Percentiles rank a stretch among this genome's conserved stretches.
Conservation (phyloP, 2,797 vertebrate species). For the Notamacropus eugenii region DNA sequence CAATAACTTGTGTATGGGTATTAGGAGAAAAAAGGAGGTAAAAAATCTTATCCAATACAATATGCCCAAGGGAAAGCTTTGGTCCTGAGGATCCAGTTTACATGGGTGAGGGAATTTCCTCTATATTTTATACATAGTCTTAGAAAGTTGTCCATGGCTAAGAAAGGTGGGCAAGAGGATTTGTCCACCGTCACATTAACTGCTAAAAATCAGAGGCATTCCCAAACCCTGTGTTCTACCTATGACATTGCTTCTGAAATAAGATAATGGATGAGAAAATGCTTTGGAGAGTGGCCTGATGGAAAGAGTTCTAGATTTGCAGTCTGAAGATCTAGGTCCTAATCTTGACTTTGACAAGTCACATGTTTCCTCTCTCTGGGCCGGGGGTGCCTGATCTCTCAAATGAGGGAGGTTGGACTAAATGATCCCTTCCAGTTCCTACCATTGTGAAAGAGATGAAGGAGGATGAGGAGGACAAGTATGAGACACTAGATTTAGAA, state of each 20-base stretch:
- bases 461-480: background rate
- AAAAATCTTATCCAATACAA: background rate
- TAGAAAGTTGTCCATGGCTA: background rate
- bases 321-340: background rate
- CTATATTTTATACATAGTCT: background rate
- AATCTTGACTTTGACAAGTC: background rate
- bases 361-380: background rate
- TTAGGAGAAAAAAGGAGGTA: background rate
- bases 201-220: background rate
- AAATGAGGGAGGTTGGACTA: background rate
- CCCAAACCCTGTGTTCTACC: background rate
- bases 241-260: background rate
- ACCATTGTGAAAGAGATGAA: background rate
- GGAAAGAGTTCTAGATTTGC: background rate
- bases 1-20: background rate
- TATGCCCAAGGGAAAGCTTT: background rate
- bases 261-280: background rate
- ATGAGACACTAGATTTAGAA: background rate
- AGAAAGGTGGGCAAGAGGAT: background rate
- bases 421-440: background rate
- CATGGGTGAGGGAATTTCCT: background rate
- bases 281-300: background rate
- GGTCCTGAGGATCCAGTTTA: background rate
- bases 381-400: background rate
- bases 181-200: background rate